Evolutionary conservation across 2,797 vertebrate species (phyloP).

Genomic region (Anguilla megastoma): DNA sequence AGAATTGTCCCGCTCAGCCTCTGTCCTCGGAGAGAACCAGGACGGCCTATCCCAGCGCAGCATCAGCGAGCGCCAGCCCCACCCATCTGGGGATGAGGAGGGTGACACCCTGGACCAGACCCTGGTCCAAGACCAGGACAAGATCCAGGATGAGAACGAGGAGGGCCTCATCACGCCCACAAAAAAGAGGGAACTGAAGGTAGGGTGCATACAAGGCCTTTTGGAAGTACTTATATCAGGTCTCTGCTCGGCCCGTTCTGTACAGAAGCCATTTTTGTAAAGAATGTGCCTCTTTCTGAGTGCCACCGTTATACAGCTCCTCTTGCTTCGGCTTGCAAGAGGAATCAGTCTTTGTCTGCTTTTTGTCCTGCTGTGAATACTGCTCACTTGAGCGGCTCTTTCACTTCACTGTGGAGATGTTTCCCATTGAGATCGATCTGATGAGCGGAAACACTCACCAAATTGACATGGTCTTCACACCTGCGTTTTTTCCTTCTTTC

Average conservation of each 20-base stretch:
- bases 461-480: background rate
- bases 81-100: constrained; percentile 74
- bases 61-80: constrained; percentile 61
- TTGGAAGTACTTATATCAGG: background rate
- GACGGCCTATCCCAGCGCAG: constrained; percentile 72
- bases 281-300: background rate
- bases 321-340: background rate
- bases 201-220: constrained; percentile 52
- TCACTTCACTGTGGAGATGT: constrained; percentile 1
- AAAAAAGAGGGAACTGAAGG: constrained; percentile 93
- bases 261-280: background rate
- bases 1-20: constrained; percentile 91
- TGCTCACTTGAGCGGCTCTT: background rate
- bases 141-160: constrained; percentile 53
- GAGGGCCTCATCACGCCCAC: constrained; percentile 85
- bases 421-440: background rate
- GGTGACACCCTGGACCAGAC: constrained; percentile 64
- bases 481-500: background rate
- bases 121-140: constrained; percentile 42
- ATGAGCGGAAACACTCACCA: background rate
- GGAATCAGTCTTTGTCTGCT: background rate
- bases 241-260: background rate
- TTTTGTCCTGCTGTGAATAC: background rate
- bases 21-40: constrained; percentile 87
- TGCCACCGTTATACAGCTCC: background rate